Conservation (phyloP, 2,797 vertebrate genomes). For the Sebastes nivosus region DNA sequence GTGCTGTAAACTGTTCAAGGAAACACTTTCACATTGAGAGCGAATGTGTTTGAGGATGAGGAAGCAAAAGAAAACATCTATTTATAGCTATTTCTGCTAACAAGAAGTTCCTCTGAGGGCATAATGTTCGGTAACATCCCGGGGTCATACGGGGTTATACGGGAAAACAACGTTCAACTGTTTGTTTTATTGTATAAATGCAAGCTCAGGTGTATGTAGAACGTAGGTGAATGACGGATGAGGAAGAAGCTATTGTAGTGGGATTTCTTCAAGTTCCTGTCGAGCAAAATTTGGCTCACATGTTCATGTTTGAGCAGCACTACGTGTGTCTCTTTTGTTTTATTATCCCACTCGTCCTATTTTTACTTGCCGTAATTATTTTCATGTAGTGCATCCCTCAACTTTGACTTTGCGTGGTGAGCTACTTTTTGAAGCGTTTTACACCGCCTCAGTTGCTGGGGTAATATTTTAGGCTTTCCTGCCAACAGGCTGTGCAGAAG, state of each 20-base stretch:
- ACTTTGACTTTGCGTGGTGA: conserved; percentile 35
- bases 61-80: conserved; percentile 11
- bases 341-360: conserved; percentile 12
- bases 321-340: conserved; percentile 2
- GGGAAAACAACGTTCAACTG: not conserved
- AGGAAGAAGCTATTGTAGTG: not conserved
- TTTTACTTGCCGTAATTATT: conserved; percentile 43
- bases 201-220: not conserved
- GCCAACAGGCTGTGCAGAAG: conserved; percentile 37
- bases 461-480: conserved; percentile 29
- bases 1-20: not conserved
- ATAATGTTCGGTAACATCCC: not conserved
- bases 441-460: conserved; percentile 28
- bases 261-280: not conserved
- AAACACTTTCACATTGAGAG: not conserved
- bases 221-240: not conserved
- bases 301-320: not conserved
- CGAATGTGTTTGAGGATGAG: conserved; percentile 3
- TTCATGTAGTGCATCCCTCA: conserved; percentile 12
- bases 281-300: not conserved
- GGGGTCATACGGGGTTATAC: too few species aligned
- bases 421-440: not conserved
- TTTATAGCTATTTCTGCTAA: conserved; percentile 17
- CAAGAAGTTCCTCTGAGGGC: conserved; percentile 1
- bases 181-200: not conserved